phyloP scores from a whole-genome alignment of 2,797 vertebrate species.

The Clarias platycephalus region DNA sequence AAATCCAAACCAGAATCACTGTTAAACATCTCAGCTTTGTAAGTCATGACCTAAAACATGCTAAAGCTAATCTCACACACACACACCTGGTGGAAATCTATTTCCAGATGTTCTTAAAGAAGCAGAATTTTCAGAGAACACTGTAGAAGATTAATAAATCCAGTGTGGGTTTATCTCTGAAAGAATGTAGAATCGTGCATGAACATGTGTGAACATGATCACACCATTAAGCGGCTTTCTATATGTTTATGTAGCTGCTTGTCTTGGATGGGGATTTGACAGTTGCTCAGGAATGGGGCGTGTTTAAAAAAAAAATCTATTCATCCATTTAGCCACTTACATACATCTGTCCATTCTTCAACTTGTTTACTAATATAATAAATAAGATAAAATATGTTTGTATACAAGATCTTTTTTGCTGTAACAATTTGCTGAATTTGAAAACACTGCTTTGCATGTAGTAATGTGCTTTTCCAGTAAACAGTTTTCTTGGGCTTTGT shows the following conservation, averaged over 20 bases:
- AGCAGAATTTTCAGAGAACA: conserved; percentile 10
- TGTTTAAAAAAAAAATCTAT: background rate
- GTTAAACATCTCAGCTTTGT: background rate
- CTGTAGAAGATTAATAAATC: conserved; percentile 18
- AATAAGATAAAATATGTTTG: background rate
- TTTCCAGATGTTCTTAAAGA: conserved; percentile 15
- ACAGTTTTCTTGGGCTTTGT: too few relatives aligned
- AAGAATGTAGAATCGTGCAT: conserved; percentile 19
- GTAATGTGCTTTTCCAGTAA: background rate
- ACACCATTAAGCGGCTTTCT: conserved; percentile 1
- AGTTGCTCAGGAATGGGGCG: conserved; percentile 8
- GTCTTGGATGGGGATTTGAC: conserved; percentile 1
- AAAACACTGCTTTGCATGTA: background rate
- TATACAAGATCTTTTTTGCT: background rate
- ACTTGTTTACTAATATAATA: background rate
- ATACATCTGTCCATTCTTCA: background rate
- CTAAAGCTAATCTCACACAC: background rate
- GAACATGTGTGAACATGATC: conserved; percentile 26
- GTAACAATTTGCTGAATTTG: background rate
- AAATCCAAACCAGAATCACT: conserved; percentile 1
- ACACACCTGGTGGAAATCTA: conserved; percentile 1
- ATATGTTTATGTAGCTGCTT: conserved; percentile 20
- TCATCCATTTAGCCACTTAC: background rate
- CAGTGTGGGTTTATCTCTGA: conserved; percentile 37
- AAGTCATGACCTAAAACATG: background rate